Conservation (phyloP, 2,113 vertebrate genomes). For the Genyomyrus donnyi region DNA sequence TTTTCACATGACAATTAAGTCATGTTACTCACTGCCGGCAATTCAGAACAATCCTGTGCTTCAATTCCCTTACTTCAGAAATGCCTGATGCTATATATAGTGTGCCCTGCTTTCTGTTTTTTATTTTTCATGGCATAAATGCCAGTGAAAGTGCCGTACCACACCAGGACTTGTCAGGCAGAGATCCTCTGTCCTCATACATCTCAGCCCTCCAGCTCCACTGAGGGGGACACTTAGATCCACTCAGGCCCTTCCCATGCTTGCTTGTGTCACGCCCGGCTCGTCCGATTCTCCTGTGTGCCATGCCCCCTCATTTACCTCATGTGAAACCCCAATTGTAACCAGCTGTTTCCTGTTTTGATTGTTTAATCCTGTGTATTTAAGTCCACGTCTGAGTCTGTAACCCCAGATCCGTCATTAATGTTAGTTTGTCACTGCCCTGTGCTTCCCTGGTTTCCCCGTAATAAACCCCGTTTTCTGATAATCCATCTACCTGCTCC, state of each 20-base stretch:
- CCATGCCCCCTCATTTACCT: no score
- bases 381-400: no score
- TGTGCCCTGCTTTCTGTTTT: neutral
- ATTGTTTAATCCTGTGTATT: no score
- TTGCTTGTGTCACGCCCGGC: neutral
- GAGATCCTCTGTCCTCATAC: neutral
- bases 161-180: neutral
- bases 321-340: no score
- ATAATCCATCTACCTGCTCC: no score
- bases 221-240: neutral
- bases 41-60: neutral
- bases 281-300: no score
- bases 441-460: no score
- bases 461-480: no score
- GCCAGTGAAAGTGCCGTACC: neutral
- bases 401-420: no score
- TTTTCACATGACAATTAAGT: neutral
- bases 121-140: neutral
- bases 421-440: no score
- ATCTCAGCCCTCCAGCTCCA: neutral
- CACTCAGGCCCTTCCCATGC: neutral
- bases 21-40: neutral
- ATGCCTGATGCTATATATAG: neutral
- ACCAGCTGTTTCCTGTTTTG: no score
- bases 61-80: neutral